Evolutionary conservation across 2,113 vertebrate genomes (phyloP).

Genomic region (Phrynocephalus versicolor): DNA sequence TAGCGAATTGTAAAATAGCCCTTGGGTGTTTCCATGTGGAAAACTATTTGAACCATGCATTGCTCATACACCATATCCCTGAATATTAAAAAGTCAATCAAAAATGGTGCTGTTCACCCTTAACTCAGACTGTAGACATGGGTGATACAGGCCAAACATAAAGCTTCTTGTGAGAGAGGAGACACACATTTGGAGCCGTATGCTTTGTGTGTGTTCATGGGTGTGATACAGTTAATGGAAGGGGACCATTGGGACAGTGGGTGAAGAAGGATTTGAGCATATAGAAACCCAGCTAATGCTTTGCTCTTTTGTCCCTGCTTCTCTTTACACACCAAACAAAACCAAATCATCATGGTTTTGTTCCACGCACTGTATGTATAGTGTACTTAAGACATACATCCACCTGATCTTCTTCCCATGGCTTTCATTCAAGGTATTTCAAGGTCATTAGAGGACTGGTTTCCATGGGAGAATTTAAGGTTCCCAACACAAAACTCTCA

Average conservation of each 20-base stretch:
- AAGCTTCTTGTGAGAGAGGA: neutral
- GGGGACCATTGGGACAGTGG: neutral
- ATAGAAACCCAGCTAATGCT: neutral
- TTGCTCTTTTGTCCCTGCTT: neutral
- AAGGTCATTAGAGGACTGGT: neutral
- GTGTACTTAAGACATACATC: neutral
- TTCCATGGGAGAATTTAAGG: neutral
- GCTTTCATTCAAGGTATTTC: neutral
- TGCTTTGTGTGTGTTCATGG: neutral
- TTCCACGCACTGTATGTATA: neutral
- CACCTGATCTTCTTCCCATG: neutral
- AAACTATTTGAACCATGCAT: neutral
- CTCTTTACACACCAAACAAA: neutral
- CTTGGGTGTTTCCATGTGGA: neutral
- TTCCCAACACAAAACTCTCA: neutral
- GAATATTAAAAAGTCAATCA: neutral
- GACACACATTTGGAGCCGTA: neutral
- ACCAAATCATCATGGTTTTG: neutral
- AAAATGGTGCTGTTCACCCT: neutral
- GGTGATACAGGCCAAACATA: neutral
- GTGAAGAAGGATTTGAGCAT: neutral
- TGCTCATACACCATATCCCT: neutral
- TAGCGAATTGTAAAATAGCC: neutral
- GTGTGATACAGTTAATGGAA: neutral
- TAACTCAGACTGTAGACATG: neutral